Conservation (phyloP, 2,888 invertebrate species). For the Tetranychus piercei region DNA sequence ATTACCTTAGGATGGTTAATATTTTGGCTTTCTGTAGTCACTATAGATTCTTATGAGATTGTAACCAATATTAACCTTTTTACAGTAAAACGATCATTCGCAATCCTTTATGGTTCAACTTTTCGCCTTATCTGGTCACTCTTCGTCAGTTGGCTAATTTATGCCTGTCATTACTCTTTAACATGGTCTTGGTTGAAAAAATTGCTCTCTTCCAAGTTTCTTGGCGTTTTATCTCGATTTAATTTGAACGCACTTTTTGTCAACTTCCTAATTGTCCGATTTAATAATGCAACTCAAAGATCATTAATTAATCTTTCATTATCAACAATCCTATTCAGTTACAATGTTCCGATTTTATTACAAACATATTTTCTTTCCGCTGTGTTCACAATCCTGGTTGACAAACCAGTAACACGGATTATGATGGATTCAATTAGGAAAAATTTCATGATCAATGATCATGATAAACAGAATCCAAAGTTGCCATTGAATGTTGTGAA, state of each 20-base stretch:
- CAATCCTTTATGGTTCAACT: neutral
- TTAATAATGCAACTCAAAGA: neutral
- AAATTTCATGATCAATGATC: neutral
- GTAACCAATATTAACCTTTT: neutral
- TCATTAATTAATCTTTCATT: neutral
- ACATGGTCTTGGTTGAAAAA: neutral
- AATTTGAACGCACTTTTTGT: neutral
- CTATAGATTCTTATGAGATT: neutral
- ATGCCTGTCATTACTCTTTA: neutral
- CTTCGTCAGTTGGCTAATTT: neutral
- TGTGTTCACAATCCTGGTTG: neutral
- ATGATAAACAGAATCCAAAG: neutral
- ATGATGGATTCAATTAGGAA: neutral
- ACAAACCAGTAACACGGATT: neutral
- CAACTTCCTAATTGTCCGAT: neutral
- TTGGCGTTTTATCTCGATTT: neutral
- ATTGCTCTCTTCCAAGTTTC: neutral
- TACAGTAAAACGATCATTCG: neutral
- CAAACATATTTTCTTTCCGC: neutral
- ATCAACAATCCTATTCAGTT: neutral
- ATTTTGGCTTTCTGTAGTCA: neutral
- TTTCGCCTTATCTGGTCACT: neutral
- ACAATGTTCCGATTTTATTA: neutral
- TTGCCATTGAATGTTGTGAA: too few relatives aligned
- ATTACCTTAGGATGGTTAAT: neutral